A percentile compares a stretch with the other conserved stretches of the same genome.
These are phyloP conservation scores for Glaucidium brasilianum DNA, from an alignment of 2,113 vertebrate species.

Conservation along the genomic window DNA sequence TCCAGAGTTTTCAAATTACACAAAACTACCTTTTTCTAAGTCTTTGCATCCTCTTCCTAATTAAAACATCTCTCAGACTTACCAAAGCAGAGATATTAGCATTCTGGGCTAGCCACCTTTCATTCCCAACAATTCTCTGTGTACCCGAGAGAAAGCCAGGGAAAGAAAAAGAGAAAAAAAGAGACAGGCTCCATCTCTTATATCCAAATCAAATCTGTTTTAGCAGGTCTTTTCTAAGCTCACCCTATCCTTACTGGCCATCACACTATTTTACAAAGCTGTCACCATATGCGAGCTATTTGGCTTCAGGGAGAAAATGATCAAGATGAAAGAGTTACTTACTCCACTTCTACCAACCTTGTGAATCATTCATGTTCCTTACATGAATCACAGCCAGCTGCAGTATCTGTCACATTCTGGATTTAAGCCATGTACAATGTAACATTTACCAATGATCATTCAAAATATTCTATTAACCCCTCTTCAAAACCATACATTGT, in stretches of 20 bases:
- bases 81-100: slow-evolving; percentile 18
- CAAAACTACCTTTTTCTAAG: not conserved
- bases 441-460: slow-evolving; percentile 2
- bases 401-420: not conserved
- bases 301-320: slow-evolving; percentile 42
- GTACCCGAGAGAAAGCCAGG: not conserved
- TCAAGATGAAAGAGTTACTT: slow-evolving; percentile 57
- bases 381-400: slow-evolving; percentile 38
- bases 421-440: not conserved
- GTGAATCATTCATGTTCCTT: slow-evolving; percentile 49
- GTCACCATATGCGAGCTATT: not conserved
- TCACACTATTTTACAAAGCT: slow-evolving; percentile 49
- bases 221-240: slow-evolving; percentile 1
- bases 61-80: slow-evolving; percentile 28
- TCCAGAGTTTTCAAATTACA: slow-evolving; percentile 12
- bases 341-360: slow-evolving; percentile 34
- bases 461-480: slow-evolving; percentile 1
- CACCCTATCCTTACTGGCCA: not conserved
- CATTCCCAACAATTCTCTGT: not conserved
- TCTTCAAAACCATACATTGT: not conserved
- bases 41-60: not conserved
- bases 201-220: not conserved
- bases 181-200: not conserved
- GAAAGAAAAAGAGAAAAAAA: not conserved
- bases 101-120: not conserved